Base-by-base conservation (phyloP, 2,113 vertebrate species). In the Mustela lutreola region DNA sequence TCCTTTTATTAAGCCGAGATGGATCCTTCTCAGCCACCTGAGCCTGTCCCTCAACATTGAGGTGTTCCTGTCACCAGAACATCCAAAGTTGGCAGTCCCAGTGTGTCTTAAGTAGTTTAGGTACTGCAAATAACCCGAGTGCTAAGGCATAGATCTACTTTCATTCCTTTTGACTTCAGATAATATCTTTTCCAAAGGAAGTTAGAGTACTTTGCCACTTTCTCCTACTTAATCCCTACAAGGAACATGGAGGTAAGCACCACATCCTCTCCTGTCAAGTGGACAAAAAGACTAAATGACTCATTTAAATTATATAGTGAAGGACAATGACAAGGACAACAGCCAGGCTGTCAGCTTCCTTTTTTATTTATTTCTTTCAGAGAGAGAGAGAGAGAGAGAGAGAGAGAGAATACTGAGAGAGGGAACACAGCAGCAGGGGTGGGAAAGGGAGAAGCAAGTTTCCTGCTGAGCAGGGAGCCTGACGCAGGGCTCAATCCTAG, bases 251-350 rank as follows among this genome's bases (percentile, higher is more conserved):
- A 70, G 48, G 60, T 83, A 92, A 79, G 73, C 56, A 91, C 31
- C 21, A 76, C n/a, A 89, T 39, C 31, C n/a, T 93, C 36, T 63
- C 48, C 62, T 91, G 50, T 96, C 95, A 96, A 96, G 42, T 28
- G 65, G 93, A 94, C 71, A 96, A 58, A 93, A 89, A 94, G 36
- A 84, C 83, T 62, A 89, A 97, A 91, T 75, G 56, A 96, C 42
- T 95, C 79, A 79, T 75, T 91, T 58, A 76, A 80, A 82, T 70
- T 83, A 93, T 63, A 91, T 4, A 89, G 89, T 63, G 50, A 92
- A 89, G 86, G 22, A 85, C 53, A 56, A n/a, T 45, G 50, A 84
- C 75, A 63, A 95, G 8, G 48, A 92, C 79, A 87, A 50, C 16
- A 36, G 56, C n/a, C 56, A 53, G 22, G 67, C 36, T 45, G 19